Evolutionary conservation across 1,140 invertebrate genomes (phyloP), one percentile per base, ranked within the genome.

Genomic region (Samia ricini): DNA sequence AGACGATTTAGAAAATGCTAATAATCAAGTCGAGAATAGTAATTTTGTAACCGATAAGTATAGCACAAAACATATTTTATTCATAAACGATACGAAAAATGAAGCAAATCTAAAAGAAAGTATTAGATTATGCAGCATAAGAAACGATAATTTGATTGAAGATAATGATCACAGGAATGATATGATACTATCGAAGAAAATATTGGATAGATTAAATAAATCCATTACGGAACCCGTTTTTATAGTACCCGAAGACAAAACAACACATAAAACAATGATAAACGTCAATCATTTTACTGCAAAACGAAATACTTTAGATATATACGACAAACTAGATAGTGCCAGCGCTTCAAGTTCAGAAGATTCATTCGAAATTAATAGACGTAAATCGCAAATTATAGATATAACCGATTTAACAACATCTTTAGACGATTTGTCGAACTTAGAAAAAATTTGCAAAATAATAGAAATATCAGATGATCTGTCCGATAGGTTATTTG

Each of bases 391-490:
- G 23, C 79, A 88, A 77, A 72, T 88, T 6, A 79, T 90, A 10
- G 71, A 81, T 29, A 76, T 90, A 21, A 70, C 71, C n/a, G 88
- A 90, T 74, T 68, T 90, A 22, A 81, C 83, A 0, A 84, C 76
- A 61, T 90, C 88, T 0, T 60, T 83, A 15, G 85, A 90, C 50
- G 85, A 90, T 70, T 64, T 90, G 29, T 66, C 71, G 4, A 74
- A 78, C 4, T 69, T 90, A 20, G 85, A 88, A 59, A 88, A 88
- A 71, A 83, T 90, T 52, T 90, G 88, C 61, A 79, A 74, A 59
- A 88, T 90, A 10, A 89, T 90, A 33, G 88, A 90, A 76, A 90
- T 88, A 68, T 90, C 88, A 22, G 88, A 90, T 42, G 86, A 90
- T 42, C 33, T 90, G 7, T 90, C 88, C 0, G 82, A 89, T 52